phyloP scores from a whole-genome alignment of 2,888 invertebrate species.

The Heterodera filipjevi region DNA sequence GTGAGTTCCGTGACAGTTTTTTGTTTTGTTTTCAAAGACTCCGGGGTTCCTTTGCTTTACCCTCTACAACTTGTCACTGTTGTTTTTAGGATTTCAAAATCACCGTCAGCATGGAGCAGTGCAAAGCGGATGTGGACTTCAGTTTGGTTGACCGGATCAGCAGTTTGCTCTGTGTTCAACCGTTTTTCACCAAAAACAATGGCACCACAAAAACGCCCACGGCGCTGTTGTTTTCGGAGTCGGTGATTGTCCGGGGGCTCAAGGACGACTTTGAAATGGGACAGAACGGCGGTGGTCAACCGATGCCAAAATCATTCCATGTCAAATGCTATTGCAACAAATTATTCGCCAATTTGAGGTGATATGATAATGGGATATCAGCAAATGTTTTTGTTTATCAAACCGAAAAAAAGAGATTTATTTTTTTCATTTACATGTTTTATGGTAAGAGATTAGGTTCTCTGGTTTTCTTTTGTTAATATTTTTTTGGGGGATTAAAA shows the following conservation, averaged over 20 bases:
- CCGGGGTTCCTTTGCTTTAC: background rate
- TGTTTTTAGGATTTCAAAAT: conserved; percentile 23
- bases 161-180: conserved; percentile 31
- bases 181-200: conserved; percentile 33
- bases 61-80: background rate
- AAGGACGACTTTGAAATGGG: conserved; percentile 30
- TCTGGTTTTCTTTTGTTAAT: no score
- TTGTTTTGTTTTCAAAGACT: background rate
- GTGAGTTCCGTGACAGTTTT: no score
- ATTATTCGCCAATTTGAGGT: conserved; percentile 43
- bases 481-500: no score
- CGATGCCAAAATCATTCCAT: conserved; percentile 16
- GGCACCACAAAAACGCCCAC: background rate
- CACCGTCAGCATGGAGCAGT: conserved; percentile 35
- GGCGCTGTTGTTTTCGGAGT: background rate
- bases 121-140: conserved; percentile 54
- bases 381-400: background rate
- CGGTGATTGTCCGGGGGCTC: conserved; percentile 11
- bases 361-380: background rate
- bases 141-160: conserved; percentile 51
- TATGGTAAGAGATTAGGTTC: no score
- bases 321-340: conserved; percentile 40
- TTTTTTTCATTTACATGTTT: no score
- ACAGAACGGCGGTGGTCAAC: conserved; percentile 23
- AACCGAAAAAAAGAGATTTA: no score